phyloP scores from a whole-genome alignment of 2,888 invertebrate genomes.

The Amorpha juglandis region DNA sequence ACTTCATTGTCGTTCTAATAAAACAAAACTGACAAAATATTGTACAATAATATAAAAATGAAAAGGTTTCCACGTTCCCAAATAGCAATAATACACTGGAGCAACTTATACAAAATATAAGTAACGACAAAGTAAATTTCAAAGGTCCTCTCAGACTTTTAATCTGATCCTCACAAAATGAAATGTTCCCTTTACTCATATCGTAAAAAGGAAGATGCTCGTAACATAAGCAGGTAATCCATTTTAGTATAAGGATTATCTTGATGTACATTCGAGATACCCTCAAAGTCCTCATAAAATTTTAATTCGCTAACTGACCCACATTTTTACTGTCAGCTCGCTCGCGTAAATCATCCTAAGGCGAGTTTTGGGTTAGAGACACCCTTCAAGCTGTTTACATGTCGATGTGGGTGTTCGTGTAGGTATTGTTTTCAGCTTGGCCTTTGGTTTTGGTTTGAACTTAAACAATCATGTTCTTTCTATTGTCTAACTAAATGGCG shows the following conservation, averaged over 20 bases:
- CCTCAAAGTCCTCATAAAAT: constrained; percentile 59
- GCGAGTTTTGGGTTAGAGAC: constrained; percentile 40
- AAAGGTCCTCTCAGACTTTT: constrained; percentile 27
- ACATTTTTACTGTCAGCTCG: constrained; percentile 66
- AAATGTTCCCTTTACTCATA: constrained; percentile 44
- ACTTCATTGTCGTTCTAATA: neutral
- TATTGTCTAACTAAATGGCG: too few relatives aligned
- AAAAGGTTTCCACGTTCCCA: neutral
- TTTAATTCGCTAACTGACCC: constrained; percentile 70
- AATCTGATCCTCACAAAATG: constrained; percentile 44
- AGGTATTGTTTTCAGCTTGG: neutral
- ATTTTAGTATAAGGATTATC: constrained; percentile 47
- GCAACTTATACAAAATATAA: constrained; percentile 19
- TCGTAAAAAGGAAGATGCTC: constrained; percentile 50
- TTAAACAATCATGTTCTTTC: too few relatives aligned
- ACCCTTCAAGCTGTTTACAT: neutral
- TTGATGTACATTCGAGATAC: constrained; percentile 51
- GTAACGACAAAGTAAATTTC: constrained; percentile 28
- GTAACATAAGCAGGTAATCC: constrained; percentile 56
- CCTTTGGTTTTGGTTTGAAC: neutral
- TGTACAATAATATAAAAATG: too few relatives aligned
- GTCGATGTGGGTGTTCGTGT: neutral
- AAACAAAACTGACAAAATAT: neutral
- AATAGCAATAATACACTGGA: neutral
- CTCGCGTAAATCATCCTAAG: constrained; percentile 66